Evolutionary conservation across 2,113 vertebrate species (phyloP).

Genomic region (Psilopsiagon aymara): DNA sequence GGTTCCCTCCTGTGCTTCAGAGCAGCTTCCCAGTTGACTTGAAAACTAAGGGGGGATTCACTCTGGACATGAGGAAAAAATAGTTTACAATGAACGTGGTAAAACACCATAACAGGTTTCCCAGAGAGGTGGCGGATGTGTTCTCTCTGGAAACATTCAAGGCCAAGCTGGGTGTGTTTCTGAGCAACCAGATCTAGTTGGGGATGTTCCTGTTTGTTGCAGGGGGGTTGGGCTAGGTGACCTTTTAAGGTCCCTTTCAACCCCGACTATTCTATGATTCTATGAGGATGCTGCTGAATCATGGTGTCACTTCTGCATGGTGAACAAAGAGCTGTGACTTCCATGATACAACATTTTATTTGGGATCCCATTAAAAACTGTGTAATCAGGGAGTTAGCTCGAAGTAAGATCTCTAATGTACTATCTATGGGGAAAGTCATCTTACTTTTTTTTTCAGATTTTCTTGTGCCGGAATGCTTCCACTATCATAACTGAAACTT

Average conservation of each 20-base stretch:
- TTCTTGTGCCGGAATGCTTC: background rate
- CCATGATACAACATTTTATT: rapidly evolving
- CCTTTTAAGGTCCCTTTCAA: background rate
- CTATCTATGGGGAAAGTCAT: background rate
- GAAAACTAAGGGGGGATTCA: background rate
- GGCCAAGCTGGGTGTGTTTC: background rate
- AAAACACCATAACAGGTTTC: background rate
- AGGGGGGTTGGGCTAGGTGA: background rate
- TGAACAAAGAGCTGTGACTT: rapidly evolving
- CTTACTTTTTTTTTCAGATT: background rate
- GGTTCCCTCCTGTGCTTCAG: background rate
- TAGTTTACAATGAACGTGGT: background rate
- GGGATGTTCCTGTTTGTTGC: background rate
- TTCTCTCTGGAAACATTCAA: background rate
- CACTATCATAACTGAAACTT: background rate
- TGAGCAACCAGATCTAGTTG: background rate
- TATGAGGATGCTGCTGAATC: background rate
- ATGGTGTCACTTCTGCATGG: background rate
- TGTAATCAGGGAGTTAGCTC: background rate
- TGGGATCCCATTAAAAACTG: background rate
- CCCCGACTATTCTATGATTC: background rate
- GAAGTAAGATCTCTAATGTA: background rate
- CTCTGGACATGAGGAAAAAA: background rate
- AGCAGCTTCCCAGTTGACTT: background rate
- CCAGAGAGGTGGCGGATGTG: background rate